Base-by-base conservation (phyloP, 2,888 invertebrate genomes). In the Labia minor region DNA sequence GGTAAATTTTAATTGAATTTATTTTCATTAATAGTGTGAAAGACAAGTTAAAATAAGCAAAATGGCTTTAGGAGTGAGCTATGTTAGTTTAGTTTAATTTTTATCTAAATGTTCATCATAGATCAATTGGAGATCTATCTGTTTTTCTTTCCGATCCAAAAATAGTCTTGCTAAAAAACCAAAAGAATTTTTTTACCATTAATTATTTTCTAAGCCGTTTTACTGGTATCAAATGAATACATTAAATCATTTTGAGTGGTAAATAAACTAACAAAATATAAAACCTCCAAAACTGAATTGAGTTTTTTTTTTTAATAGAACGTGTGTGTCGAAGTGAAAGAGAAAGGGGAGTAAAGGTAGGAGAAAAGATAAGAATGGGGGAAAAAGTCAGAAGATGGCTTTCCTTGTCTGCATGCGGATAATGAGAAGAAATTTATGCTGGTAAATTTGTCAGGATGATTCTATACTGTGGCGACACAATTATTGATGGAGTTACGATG, bases 401-500 rank as follows among this genome's bases (percentile, higher is more conserved):
- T 26, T 26, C 26, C 26, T 26, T 26, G 26, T 26, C 8, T 26
- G 26, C 8, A 8, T 3, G 26, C 26, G 49, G 3, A n/a, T 49
- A 49, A 49, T 49, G 14, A 49, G 49, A 16, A 49, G 16, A 49
- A 49, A 49, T 49, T 49, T 49, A 49, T 49, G 49, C 49, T 16
- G 49, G 49, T 33, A 49, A 49, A 49, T 49, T 49, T 49, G 49
- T 49, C 49, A 49, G 49, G 2, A 4, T 16, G n/a, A 11, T 49
- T n/a, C 16, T 49, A 16, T 49, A 49, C 49, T 3, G 49, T 49
- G 49, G 49, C 49, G 49, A 49, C 49, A 49, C 16, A 49, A 49
- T 49, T 49, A 49, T 49, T 49, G 49, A 49, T 49, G 49, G 49
- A 49, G 49, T 49, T 49, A 49, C 49, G 49, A 49, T 49, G 49